Percentiles rank a stretch among this genome's conserved stretches.
These are phyloP conservation scores for Brachystomella parvula DNA, from an alignment of 1,140 invertebrate species.

Conservation along the genomic window DNA sequence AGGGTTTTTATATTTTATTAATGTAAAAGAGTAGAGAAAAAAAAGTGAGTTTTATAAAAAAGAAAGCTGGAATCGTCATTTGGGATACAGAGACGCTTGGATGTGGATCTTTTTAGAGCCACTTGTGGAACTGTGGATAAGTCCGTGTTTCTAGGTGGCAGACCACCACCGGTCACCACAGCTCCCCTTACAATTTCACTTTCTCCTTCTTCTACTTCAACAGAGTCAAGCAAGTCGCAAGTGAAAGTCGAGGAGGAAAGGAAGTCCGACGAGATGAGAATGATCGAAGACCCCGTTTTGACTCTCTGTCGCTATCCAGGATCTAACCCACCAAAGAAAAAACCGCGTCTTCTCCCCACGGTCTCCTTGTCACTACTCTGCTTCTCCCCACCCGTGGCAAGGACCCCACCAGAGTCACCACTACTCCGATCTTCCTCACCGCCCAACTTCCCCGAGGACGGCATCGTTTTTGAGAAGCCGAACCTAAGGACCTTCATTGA, in stretches of 20 bases:
- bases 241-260: constrained; percentile 27
- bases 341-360: constrained; percentile 34
- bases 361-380: constrained; percentile 38
- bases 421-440: constrained; percentile 7
- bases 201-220: constrained; percentile 33
- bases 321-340: constrained; percentile 37
- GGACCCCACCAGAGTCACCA: constrained; percentile 33
- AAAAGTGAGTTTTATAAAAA: not conserved
- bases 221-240: constrained; percentile 29
- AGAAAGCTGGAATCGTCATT: constrained; percentile 2
- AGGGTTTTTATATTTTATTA: not conserved
- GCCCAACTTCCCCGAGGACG: not conserved
- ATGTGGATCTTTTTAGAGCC: constrained; percentile 11
- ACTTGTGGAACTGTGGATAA: constrained; percentile 36
- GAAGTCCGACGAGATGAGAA: constrained; percentile 37
- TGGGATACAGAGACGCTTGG: not conserved
- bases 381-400: constrained; percentile 37
- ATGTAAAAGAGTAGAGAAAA: not conserved
- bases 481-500: constrained; percentile 8
- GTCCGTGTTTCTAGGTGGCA: constrained; percentile 19
- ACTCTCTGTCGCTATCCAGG: constrained; percentile 38
- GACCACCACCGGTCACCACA: constrained; percentile 36
- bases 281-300: constrained; percentile 40
- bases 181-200: constrained; percentile 24
- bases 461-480: constrained; percentile 17